Evolutionary conservation across 2,888 invertebrate genomes (phyloP).

Genomic region (Tortricodes alternella): DNA sequence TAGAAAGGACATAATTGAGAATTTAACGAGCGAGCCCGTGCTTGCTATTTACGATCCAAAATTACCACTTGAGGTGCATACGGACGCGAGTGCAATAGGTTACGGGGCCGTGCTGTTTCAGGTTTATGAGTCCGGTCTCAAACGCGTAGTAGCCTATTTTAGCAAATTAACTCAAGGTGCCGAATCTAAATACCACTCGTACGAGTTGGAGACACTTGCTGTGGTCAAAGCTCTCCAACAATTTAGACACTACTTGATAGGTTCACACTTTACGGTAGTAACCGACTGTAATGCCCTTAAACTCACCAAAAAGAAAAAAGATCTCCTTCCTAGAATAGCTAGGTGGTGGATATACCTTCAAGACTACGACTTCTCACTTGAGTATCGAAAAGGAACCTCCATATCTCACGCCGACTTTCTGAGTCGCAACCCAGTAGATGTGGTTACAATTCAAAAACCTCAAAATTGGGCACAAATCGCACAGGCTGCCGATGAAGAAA

Average conservation of each 20-base stretch:
- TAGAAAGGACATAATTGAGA: background rate
- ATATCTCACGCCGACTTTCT: constrained; percentile 8
- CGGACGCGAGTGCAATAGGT: too few relatives aligned
- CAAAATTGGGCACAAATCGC: constrained; percentile 35
- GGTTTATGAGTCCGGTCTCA: background rate
- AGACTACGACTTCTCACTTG: constrained; percentile 21
- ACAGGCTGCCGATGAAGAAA: too few relatives aligned
- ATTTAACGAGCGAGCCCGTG: background rate
- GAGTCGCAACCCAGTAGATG: constrained; percentile 27
- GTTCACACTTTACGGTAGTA: too few relatives aligned
- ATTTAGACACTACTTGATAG: background rate
- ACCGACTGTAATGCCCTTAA: too few relatives aligned
- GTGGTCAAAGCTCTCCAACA: too few relatives aligned
- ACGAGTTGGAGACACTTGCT: constrained; percentile 5
- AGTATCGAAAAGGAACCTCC: background rate
- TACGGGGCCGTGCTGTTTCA: too few relatives aligned
- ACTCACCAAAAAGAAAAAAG: constrained; percentile 35
- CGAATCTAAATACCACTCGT: constrained; percentile 19
- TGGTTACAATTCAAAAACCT: constrained; percentile 17
- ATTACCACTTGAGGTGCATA: too few relatives aligned
- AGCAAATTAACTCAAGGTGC: background rate
- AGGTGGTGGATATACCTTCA: constrained; percentile 30
- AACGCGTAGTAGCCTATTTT: background rate
- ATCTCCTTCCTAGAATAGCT: constrained; percentile 40
- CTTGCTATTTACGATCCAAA: background rate